Evolutionary conservation across 2,888 invertebrate genomes (phyloP).

Genomic region (Spisula subtruncata): DNA sequence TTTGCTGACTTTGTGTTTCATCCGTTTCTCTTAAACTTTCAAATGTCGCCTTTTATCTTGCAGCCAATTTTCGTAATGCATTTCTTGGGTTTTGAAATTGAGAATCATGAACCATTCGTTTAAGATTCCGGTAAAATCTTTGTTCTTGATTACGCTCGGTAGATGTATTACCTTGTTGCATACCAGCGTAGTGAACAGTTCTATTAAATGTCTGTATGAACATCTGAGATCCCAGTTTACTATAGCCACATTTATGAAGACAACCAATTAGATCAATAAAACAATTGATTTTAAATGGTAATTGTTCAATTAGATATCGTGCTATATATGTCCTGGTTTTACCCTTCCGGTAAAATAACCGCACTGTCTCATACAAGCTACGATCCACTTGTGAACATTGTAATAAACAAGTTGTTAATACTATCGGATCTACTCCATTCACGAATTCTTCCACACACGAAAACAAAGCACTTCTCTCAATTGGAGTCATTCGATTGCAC

Average conservation of each 20-base stretch:
- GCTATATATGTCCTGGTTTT: not conserved
- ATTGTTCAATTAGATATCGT: slow-evolving; percentile 1
- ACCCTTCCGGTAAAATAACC: not conserved
- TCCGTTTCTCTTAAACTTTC: slow-evolving; percentile 39
- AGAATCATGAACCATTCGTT: slow-evolving; percentile 60
- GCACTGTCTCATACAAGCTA: slow-evolving; percentile 24
- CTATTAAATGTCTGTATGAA: slow-evolving; percentile 31
- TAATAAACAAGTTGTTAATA: not conserved
- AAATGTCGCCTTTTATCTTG: slow-evolving; percentile 36
- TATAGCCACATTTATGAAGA: slow-evolving; percentile 50
- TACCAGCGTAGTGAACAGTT: not conserved
- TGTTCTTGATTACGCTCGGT: slow-evolving; percentile 42
- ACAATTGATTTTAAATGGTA: slow-evolving; percentile 21
- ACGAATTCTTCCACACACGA: slow-evolving; percentile 13
- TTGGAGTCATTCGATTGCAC: not conserved
- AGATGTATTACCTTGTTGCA: slow-evolving; percentile 26
- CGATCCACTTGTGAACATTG: not conserved
- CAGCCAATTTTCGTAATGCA: slow-evolving; percentile 57
- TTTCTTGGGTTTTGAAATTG: slow-evolving; percentile 60
- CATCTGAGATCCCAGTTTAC: slow-evolving; percentile 26
- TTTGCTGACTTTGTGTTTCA: slow-evolving; percentile 36
- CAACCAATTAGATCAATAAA: not conserved
- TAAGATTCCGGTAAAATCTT: slow-evolving; percentile 47
- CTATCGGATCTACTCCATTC: slow-evolving; percentile 18
- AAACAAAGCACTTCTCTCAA: slow-evolving; percentile 9